phyloP scores from a whole-genome alignment of 1,140 invertebrate genomes.

The Psilanteris sp. region DNA sequence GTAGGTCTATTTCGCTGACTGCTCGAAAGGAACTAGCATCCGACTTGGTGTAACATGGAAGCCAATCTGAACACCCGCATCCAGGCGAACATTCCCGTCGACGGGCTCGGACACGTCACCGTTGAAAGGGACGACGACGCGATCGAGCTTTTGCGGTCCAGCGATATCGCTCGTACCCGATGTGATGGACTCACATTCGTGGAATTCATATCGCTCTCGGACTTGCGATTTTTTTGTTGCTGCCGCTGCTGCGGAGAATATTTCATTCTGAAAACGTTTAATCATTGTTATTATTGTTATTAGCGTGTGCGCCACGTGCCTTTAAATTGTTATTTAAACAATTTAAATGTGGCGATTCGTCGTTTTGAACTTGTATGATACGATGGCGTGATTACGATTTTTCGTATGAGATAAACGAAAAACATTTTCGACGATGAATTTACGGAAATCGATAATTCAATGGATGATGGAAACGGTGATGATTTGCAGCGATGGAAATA shows the following conservation, averaged over 20 bases:
- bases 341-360: too few species aligned
- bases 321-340: too few species aligned
- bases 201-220: conserved; percentile 73
- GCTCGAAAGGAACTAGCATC: conserved; percentile 69
- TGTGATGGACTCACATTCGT: conserved; percentile 66
- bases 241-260: conserved; percentile 77
- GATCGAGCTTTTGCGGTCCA: conserved; percentile 50
- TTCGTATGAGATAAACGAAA: too few species aligned
- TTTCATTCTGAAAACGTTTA: conserved; percentile 72
- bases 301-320: too few species aligned
- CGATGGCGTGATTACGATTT: too few species aligned
- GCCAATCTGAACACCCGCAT: conserved; percentile 77
- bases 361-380: too few species aligned
- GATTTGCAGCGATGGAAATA: too few species aligned
- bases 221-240: conserved; percentile 75
- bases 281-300: too few species aligned
- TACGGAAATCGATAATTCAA: too few species aligned
- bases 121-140: conserved; percentile 48
- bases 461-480: too few species aligned
- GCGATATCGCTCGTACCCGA: conserved; percentile 27
- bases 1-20: conserved; percentile 48
- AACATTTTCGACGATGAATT: too few species aligned
- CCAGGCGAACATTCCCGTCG: conserved; percentile 77
- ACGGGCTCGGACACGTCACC: conserved; percentile 56
- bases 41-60: conserved; percentile 73